A percentile compares a stretch with the other conserved stretches of the same genome.
These are phyloP conservation scores for Epinotia demarniana DNA, from an alignment of 2,888 invertebrate genomes.

Conservation along the genomic window DNA sequence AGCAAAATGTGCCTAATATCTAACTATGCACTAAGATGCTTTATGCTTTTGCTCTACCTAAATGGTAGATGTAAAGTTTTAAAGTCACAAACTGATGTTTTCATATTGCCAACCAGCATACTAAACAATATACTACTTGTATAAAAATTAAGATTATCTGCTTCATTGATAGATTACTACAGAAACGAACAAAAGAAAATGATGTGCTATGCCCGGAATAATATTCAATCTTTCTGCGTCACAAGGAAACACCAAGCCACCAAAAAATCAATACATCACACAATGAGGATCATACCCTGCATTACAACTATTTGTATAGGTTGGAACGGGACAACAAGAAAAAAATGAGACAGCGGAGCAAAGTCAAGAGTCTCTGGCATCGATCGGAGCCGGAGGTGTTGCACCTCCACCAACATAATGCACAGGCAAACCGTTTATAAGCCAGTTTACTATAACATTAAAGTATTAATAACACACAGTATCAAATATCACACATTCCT, in stretches of 20 bases:
- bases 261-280: constrained; percentile 80
- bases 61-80: background rate
- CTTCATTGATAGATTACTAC: constrained; percentile 46
- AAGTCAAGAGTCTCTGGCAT: constrained; percentile 82
- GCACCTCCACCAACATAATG: constrained; percentile 53
- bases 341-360: constrained; percentile 68
- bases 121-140: background rate
- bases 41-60: too few relatives aligned
- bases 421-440: constrained; percentile 51
- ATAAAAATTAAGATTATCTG: background rate
- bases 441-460: constrained; percentile 53
- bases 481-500: constrained; percentile 66
- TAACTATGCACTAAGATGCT: background rate
- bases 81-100: background rate
- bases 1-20: background rate
- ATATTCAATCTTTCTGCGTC: constrained; percentile 50
- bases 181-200: constrained; percentile 19
- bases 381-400: constrained; percentile 69
- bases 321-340: constrained; percentile 70
- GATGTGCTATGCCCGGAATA: constrained; percentile 47
- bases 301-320: constrained; percentile 68
- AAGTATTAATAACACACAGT: constrained; percentile 58
- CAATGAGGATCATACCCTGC: constrained; percentile 72
- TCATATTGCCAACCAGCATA: background rate
- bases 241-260: constrained; percentile 59